Conservation (phyloP, 2,797 vertebrate genomes). For the Arnoldichthys spilopterus region DNA sequence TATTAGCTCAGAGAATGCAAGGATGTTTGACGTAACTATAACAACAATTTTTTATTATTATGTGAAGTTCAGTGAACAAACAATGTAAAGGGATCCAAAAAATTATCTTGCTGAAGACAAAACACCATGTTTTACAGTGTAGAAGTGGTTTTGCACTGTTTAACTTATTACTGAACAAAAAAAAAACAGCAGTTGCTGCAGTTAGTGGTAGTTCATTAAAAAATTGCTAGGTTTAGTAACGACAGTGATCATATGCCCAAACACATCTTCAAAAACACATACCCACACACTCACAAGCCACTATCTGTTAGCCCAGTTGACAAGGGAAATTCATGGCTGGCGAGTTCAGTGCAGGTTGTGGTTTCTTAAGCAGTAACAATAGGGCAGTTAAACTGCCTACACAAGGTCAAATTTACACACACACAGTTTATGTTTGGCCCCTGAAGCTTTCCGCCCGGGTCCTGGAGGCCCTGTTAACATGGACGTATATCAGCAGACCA, state of each 20-base stretch:
- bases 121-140: too few relatives aligned
- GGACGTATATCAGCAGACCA: constrained; percentile 40
- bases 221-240: neutral
- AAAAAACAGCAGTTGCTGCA: too few relatives aligned
- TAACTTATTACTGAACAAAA: too few relatives aligned
- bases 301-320: constrained; percentile 25
- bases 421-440: constrained; percentile 50
- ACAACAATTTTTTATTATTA: too few relatives aligned
- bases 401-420: constrained; percentile 70
- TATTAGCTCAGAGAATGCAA: too few relatives aligned
- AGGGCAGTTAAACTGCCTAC: constrained; percentile 77
- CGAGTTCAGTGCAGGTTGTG: constrained; percentile 11
- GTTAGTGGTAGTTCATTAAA: too few relatives aligned
- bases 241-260: neutral
- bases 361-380: constrained; percentile 74
- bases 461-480: constrained; percentile 47
- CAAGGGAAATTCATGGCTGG: constrained; percentile 49
- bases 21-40: too few relatives aligned
- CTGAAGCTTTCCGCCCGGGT: constrained; percentile 49
- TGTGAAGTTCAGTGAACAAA: too few relatives aligned
- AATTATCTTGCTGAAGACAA: too few relatives aligned
- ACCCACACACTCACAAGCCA: neutral
- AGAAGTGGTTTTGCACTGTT: too few relatives aligned
- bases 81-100: too few relatives aligned
- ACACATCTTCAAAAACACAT: constrained; percentile 3